phyloP scores from a whole-genome alignment of 2,797 vertebrate genomes.

The Hypotaenidia philippensis region DNA sequence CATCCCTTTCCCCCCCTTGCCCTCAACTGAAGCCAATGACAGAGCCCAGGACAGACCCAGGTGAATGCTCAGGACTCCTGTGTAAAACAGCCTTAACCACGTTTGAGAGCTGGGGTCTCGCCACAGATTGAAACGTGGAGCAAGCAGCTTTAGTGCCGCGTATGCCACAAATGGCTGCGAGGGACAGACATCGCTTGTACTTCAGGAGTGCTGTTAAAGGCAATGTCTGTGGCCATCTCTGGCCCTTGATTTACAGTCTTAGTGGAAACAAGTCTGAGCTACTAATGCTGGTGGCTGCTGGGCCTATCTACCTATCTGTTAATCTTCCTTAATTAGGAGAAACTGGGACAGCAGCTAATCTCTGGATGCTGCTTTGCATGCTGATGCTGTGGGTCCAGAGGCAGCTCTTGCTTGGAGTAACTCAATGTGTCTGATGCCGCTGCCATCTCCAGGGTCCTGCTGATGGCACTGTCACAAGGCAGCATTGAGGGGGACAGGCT shows the following conservation, averaged over 20 bases:
- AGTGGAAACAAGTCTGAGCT: not conserved
- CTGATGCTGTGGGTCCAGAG: not conserved
- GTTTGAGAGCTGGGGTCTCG: not conserved
- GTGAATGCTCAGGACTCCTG: not conserved
- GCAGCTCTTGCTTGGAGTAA: not conserved
- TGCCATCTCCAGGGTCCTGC: accelerated
- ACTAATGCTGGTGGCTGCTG: not conserved
- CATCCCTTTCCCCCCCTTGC: not conserved
- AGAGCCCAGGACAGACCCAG: not conserved
- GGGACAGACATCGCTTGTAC: not conserved
- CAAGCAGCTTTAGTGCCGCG: not conserved
- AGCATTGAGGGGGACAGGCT: accelerated
- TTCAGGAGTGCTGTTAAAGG: not conserved
- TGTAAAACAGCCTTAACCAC: not conserved
- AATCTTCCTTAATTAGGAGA: slow-evolving; percentile 44
- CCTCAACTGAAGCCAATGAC: not conserved
- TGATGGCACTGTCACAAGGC: accelerated
- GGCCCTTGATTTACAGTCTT: not conserved
- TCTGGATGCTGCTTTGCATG: not conserved
- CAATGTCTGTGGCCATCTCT: not conserved
- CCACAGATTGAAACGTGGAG: not conserved
- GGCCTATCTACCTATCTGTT: not conserved
- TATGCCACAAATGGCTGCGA: not conserved
- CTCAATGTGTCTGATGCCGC: accelerated
- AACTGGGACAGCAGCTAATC: slow-evolving; percentile 22